Percentiles rank a stretch among this genome's conserved stretches.
Evolutionary conservation across 2,888 invertebrate species (phyloP).

Genomic region (Lysandra coridon): DNA sequence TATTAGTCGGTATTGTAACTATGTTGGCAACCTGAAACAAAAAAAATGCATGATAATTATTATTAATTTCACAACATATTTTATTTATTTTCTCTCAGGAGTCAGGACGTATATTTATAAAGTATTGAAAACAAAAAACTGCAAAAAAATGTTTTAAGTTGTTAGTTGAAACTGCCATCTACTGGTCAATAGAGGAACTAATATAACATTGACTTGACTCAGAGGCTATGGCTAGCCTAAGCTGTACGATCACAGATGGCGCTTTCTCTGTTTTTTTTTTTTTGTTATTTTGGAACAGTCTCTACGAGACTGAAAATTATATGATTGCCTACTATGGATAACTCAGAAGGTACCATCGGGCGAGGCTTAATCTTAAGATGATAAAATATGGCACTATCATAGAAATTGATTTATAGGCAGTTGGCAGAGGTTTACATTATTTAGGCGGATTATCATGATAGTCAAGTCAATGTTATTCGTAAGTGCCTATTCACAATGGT

Average conservation of each 20-base stretch:
- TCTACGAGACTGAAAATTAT: too few relatives aligned
- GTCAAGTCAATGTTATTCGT: too few relatives aligned
- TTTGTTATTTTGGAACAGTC: not conserved
- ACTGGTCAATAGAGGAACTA: not conserved
- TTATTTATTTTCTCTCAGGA: not conserved
- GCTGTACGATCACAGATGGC: not conserved
- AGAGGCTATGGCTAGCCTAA: not conserved
- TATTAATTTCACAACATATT: not conserved
- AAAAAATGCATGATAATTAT: not conserved
- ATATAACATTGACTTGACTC: not conserved
- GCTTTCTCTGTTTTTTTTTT: not conserved
- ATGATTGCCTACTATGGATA: too few relatives aligned
- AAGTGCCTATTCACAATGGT: too few relatives aligned
- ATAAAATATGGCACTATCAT: too few relatives aligned
- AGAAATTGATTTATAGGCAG: too few relatives aligned
- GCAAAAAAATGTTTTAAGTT: not conserved
- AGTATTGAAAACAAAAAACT: not conserved
- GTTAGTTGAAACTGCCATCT: conserved; percentile 2
- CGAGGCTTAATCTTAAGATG: too few relatives aligned
- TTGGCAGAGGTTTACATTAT: too few relatives aligned
- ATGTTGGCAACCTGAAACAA: conserved; percentile 42
- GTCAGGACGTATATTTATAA: not conserved
- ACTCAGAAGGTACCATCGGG: too few relatives aligned
- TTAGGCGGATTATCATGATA: too few relatives aligned
- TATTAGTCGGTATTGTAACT: conserved; percentile 53